These are phyloP conservation scores for Abscondita cerata DNA, from an alignment of 2,888 invertebrate species.

Conservation along the genomic window DNA sequence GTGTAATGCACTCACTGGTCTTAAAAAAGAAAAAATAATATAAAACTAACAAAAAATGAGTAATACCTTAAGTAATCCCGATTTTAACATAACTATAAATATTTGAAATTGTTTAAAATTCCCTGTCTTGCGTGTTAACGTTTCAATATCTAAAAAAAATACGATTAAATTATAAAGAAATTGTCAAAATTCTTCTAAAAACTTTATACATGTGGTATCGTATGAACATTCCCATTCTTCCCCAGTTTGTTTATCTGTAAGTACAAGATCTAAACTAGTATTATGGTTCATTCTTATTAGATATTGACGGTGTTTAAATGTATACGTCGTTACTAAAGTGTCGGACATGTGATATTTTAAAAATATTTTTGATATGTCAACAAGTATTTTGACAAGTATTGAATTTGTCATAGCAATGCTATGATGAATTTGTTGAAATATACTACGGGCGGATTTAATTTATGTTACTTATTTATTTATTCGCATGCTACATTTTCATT, in stretches of 20 bases:
- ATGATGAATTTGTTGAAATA: no score
- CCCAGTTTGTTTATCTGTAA: constrained; percentile 62
- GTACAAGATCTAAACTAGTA: constrained; percentile 58
- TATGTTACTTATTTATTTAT: no score
- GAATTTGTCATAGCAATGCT: no score
- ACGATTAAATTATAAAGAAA: background rate
- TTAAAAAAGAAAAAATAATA: constrained; percentile 42
- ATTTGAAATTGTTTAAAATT: constrained; percentile 64
- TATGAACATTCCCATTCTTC: constrained; percentile 65
- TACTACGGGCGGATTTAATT: no score
- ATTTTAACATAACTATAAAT: constrained; percentile 63
- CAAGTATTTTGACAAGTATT: no score
- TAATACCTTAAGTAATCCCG: constrained; percentile 61
- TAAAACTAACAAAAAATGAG: constrained; percentile 6
- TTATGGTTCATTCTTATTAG: constrained; percentile 59
- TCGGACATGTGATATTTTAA: constrained; percentile 17
- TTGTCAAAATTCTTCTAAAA: background rate
- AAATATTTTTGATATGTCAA: no score
- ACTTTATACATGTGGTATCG: constrained; percentile 59
- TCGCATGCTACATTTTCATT: no score
- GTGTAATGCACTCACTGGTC: constrained; percentile 62
- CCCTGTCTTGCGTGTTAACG: constrained; percentile 63
- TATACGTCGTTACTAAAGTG: constrained; percentile 59
- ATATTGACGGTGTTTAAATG: constrained; percentile 60
- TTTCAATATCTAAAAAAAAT: constrained; percentile 60